These are phyloP conservation scores for Tinamus major DNA, from an alignment of 2,797 vertebrate species.

Conservation along the genomic window DNA sequence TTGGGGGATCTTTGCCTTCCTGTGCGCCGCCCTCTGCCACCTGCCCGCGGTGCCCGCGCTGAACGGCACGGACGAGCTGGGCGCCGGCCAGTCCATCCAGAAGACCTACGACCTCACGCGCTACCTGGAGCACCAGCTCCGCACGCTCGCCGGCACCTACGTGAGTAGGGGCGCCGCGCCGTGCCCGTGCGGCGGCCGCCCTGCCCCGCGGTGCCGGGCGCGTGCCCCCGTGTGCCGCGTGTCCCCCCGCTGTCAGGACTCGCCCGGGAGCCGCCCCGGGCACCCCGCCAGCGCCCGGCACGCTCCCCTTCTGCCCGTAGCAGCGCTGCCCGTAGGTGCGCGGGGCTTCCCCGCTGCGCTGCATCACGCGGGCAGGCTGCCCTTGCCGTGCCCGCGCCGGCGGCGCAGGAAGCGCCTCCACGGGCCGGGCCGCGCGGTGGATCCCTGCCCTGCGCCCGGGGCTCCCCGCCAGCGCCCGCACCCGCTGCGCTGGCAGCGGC, in stretches of 20 bases:
- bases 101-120: constrained; percentile 97
- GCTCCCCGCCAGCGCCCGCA: background rate
- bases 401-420: background rate
- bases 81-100: constrained; percentile 88
- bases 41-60: constrained; percentile 84
- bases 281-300: background rate
- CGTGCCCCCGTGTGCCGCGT: constrained; percentile 74
- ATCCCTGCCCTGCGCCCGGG: background rate
- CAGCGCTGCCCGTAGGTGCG: background rate
- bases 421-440: background rate
- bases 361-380: background rate
- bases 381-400: background rate
- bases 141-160: constrained; percentile 93
- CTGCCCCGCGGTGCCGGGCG: constrained; percentile 74
- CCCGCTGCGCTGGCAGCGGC: background rate
- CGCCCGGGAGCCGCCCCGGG: constrained; percentile 35
- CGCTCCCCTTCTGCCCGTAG: background rate
- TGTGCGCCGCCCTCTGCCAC: constrained; percentile 85
- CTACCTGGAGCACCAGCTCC: constrained; percentile 96
- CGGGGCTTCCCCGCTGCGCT: background rate
- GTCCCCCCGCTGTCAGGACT: constrained; percentile 71
- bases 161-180: constrained; percentile 82
- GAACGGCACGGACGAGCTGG: constrained; percentile 88
- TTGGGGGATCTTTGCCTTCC: constrained; percentile 85
- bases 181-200: background rate